Evolutionary conservation across 2,888 invertebrate species (phyloP), one percentile per base, ranked within the genome.

Genomic region (Hirtodrosophila trivittata): DNA sequence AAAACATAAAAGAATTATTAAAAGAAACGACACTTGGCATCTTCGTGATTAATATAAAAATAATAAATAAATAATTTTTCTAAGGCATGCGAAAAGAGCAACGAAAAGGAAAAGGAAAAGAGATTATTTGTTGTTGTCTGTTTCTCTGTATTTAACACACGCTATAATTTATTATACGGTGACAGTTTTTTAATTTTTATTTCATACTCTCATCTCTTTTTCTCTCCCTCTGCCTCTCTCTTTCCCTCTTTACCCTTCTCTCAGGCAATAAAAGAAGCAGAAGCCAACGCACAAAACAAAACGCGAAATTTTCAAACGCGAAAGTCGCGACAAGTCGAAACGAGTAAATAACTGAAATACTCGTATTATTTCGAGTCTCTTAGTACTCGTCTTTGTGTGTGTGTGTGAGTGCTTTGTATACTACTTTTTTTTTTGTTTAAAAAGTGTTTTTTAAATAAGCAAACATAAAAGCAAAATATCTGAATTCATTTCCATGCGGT

Each of bases 101-200:
- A 30, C 46, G 38, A 45, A 16, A 35, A n/a, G 42, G 41, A 55
- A 58, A 64, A 25, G 25, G 33, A 43, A 41, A 58, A 52, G 33
- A 71, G 63, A 68, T 60, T 58, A n/a, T 50, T 50, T 68, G 38
- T 43, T 64, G 59, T 35, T 28, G n/a, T 51, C 62, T 47, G 30
- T 46, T 30, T 32, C 37, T 38, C 38, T 47, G 30, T n/a, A 38
- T 32, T 51, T 26, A 42, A 60, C 54, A 39, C 77, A 38, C 63
- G 63, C 59, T 43, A 60, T 64, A 77, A 78, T 75, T 77, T 73
- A 82, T 76, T 66, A 67, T 64, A 70, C 59, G 63, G 72, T 64
- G 72, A 76, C 77, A 64, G 65, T 66, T 65, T 68, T 69, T 68
- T 58, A 21, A 58, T 59, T 33, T 46, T 38, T 38, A 6, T 25